Percentiles rank a stretch among this genome's conserved stretches.
Conservation (phyloP, 2,797 vertebrate species). For the Crypturellus tataupa region DNA sequence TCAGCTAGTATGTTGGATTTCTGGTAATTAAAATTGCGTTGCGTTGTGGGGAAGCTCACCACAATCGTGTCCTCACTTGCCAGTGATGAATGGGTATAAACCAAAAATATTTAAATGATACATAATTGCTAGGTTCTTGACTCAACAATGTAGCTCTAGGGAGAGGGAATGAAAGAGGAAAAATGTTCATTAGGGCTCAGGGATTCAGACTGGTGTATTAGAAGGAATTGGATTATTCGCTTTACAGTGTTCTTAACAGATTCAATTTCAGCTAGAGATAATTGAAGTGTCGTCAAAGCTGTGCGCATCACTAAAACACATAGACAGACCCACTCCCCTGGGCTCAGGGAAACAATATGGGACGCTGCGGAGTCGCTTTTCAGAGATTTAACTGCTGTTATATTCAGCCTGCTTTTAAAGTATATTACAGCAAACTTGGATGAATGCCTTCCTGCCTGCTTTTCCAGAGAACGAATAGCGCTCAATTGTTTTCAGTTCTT, state of each 20-base stretch:
- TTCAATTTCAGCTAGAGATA: constrained; percentile 68
- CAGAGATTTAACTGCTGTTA: constrained; percentile 34
- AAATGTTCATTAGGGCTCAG: constrained; percentile 71
- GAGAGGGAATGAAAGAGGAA: constrained; percentile 60
- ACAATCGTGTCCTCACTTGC: constrained; percentile 54
- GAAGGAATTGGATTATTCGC: constrained; percentile 69
- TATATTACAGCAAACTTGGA: neutral
- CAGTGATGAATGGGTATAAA: constrained; percentile 59
- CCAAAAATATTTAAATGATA: constrained; percentile 77
- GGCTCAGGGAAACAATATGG: constrained; percentile 46
- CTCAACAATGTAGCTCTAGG: constrained; percentile 68
- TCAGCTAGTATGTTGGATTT: constrained; percentile 34
- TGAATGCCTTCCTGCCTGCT: neutral
- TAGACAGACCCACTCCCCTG: constrained; percentile 49
- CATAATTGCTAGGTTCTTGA: constrained; percentile 76
- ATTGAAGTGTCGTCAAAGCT: constrained; percentile 68
- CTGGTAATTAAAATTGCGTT: constrained; percentile 76
- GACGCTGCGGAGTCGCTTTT: constrained; percentile 47
- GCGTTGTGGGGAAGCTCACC: constrained; percentile 53
- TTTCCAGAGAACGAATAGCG: neutral
- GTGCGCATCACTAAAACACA: constrained; percentile 45
- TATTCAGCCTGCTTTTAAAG: constrained; percentile 14
- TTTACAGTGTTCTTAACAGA: constrained; percentile 73
- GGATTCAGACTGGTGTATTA: constrained; percentile 64
- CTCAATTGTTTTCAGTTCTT: neutral